Percentiles rank a stretch among this genome's conserved stretches.
Evolutionary conservation across 2,888 invertebrate genomes (phyloP).

Genomic region (Cantharis nigra): DNA sequence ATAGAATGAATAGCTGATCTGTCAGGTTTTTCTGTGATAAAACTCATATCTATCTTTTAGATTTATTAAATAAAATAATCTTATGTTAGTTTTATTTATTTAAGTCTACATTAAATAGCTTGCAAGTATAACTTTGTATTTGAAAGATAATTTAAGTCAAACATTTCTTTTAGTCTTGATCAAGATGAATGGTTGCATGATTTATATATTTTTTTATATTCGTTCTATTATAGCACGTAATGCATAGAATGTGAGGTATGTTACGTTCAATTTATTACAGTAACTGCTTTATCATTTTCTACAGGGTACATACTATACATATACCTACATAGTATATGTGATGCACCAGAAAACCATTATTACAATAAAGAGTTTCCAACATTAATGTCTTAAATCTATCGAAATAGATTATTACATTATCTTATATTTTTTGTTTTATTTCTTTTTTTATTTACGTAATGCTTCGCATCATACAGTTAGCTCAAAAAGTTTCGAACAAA

Average conservation of each 20-base stretch:
- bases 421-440: too few relatives aligned
- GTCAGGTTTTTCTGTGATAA: constrained; percentile 1
- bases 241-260: not conserved
- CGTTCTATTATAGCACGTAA: not conserved
- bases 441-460: too few relatives aligned
- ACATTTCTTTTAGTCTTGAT: not conserved
- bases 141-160: not conserved
- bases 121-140: not conserved
- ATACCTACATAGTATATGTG: too few relatives aligned
- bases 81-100: not conserved
- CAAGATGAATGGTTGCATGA: not conserved
- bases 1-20: constrained; percentile 4
- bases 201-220: not conserved
- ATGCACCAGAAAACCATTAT: not conserved
- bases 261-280: not conserved
- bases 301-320: not conserved
- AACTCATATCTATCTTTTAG: constrained; percentile 3
- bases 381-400: too few relatives aligned
- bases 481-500: too few relatives aligned
- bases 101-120: not conserved
- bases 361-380: not conserved
- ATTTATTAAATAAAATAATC: constrained; percentile 1
- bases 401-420: too few relatives aligned
- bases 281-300: not conserved
- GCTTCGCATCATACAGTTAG: too few relatives aligned